phyloP scores from a whole-genome alignment of 2,113 vertebrate species.

The Lagenorhynchus albirostris region DNA sequence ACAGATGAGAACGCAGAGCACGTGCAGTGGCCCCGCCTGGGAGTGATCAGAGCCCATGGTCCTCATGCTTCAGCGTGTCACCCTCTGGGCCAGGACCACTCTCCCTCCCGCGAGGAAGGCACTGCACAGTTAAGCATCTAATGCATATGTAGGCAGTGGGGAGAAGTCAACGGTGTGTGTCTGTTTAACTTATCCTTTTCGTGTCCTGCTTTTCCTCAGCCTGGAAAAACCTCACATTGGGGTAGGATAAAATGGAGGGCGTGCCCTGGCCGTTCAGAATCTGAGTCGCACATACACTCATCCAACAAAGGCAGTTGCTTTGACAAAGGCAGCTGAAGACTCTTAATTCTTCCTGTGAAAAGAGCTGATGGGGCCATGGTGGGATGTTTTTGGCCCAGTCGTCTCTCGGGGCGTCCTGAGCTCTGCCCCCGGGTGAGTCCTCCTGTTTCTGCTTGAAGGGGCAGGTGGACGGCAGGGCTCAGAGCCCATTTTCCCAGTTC shows the following conservation, averaged over 20 bases:
- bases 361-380: neutral
- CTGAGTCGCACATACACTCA: neutral
- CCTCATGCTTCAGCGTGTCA: neutral
- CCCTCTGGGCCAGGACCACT: neutral
- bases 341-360: neutral
- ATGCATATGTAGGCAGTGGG: neutral
- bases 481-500: neutral
- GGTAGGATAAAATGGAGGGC: neutral
- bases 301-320: neutral
- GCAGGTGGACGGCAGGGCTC: neutral
- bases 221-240: neutral
- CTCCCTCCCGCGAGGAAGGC: neutral
- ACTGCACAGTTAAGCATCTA: neutral
- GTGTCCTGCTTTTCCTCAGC: neutral
- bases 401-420: neutral
- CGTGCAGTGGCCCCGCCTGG: neutral
- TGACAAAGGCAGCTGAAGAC: neutral
- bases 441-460: neutral
- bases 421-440: neutral
- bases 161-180: neutral
- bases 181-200: neutral
- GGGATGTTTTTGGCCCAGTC: neutral
- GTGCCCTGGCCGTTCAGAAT: accelerated
- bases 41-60: neutral
- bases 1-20: neutral